These are phyloP conservation scores for Cyphomyrus discorhynchus DNA, from an alignment of 2,113 vertebrate species.

Conservation along the genomic window DNA sequence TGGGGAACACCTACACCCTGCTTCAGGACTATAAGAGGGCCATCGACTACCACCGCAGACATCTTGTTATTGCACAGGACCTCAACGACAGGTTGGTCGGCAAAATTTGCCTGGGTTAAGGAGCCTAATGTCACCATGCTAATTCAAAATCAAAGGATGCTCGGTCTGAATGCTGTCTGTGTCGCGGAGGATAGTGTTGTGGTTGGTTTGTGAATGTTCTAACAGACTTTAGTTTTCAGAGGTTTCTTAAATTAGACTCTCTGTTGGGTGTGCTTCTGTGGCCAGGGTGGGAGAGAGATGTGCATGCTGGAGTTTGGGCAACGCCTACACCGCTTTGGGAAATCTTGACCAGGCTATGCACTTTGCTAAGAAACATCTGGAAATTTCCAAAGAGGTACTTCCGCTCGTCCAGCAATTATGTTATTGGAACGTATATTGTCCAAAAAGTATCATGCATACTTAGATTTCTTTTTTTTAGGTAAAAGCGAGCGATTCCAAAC, in stretches of 20 bases:
- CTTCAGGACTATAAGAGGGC: constrained; percentile 91
- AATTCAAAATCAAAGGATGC: neutral
- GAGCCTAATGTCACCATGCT: neutral
- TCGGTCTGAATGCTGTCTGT: neutral
- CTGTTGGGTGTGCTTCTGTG: constrained; percentile 22
- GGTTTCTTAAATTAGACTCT: neutral
- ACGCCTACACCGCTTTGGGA: constrained; percentile 91
- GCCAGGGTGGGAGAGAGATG: constrained; percentile 85
- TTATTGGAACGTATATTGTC: neutral
- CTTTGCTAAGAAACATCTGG: constrained; percentile 90
- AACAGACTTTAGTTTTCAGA: neutral
- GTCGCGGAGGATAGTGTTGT: neutral
- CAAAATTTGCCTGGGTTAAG: neutral
- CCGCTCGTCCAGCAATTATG: constrained; percentile 7
- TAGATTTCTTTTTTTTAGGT: neutral
- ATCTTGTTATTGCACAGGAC: constrained; percentile 87
- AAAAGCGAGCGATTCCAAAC: neutral
- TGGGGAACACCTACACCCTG: constrained; percentile 91
- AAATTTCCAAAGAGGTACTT: constrained; percentile 90
- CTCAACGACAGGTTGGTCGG: constrained; percentile 73
- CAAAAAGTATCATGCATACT: neutral
- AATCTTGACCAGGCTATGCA: constrained; percentile 89
- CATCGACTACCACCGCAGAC: constrained; percentile 91
- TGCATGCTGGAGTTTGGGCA: constrained; percentile 95
- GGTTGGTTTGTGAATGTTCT: neutral